Conservation (phyloP, 2,113 vertebrate genomes). For the Pseudorectes ferrugineus region DNA sequence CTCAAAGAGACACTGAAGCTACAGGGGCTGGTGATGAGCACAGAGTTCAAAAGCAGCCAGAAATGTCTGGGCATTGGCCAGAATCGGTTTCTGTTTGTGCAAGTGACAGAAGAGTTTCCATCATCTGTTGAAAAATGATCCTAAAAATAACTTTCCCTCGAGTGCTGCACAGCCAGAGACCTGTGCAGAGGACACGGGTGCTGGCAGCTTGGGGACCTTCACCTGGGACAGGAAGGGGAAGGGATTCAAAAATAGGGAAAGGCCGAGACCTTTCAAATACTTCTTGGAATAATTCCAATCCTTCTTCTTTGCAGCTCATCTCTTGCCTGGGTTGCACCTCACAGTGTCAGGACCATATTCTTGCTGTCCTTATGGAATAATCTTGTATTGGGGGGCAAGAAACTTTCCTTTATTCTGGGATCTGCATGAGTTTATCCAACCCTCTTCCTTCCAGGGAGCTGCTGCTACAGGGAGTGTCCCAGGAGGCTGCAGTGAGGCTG, state of each 20-base stretch:
- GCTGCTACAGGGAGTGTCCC: neutral
- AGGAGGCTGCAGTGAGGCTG: neutral
- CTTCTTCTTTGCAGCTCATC: neutral
- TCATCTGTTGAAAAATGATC: slow-evolving; percentile 1
- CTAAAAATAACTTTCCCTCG: slow-evolving; percentile 21
- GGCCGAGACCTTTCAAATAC: neutral
- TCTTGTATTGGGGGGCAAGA: too few species aligned
- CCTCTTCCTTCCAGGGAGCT: neutral
- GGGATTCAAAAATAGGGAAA: neutral
- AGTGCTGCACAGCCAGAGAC: neutral
- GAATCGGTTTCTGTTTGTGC: neutral
- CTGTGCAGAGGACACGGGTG: neutral
- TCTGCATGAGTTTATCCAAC: neutral
- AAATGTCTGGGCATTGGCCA: neutral
- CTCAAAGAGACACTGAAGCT: neutral
- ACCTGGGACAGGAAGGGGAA: neutral
- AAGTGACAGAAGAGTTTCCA: slow-evolving; percentile 15
- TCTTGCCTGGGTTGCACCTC: neutral
- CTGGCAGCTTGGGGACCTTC: neutral
- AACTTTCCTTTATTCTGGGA: neutral
- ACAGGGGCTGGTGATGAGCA: neutral
- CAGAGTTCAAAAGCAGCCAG: neutral
- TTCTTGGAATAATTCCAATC: neutral
- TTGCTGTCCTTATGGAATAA: neutral
- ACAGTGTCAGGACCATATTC: neutral